Base-by-base conservation (phyloP, 2,113 vertebrate genomes). In the Eubucco bourcierii region DNA sequence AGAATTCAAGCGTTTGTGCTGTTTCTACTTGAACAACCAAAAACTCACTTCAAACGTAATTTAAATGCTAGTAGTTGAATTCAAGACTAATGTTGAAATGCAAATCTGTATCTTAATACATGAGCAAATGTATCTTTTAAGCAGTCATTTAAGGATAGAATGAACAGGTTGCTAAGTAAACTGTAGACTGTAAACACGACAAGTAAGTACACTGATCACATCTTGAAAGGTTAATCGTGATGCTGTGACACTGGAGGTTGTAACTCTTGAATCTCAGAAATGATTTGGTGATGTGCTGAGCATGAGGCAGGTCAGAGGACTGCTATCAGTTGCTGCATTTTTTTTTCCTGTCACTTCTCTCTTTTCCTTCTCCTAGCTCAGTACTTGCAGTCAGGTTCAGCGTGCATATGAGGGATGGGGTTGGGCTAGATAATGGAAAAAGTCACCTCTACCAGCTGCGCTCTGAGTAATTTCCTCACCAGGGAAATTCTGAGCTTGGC, bases 401-500 rank as follows among this genome's bases (percentile, higher is more conserved):
- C 3, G 2, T 18, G 20, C 34, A 61, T 52, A 52, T 18, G 7
- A 34, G 18, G 28, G 41, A 24, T 24, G 18, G 6, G 47, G 4
- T 23, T 52, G 23, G 11, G 72, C 13, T 65, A 47, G 39, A 88
- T 46, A 80, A 82, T 7, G n/a, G 15, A n/a, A 78, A 87, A 87
- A 87, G 55, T 12, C n/a, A 46, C 14, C 1, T 10, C 17, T 63
- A 63, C 34, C 75, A 87, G 56, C 65, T 94, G 77, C 6, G 7
- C 23, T 39, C 19, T 13, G 4, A 66, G 63, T 84, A 70, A 67
- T 66, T 47, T 77, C 65, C 73, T 83, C 64, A 74, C 15, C 5
- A 28, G 33, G 41, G 46, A 74, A 84, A 74, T 80, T 80, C 58
- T 31, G 24, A 89, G 59, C 41, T 83, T 95, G 84, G 93, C 87